Percentiles rank a stretch among this genome's conserved stretches.
Conservation (phyloP, 2,113 vertebrate species). For the Ceyx melanurus region DNA sequence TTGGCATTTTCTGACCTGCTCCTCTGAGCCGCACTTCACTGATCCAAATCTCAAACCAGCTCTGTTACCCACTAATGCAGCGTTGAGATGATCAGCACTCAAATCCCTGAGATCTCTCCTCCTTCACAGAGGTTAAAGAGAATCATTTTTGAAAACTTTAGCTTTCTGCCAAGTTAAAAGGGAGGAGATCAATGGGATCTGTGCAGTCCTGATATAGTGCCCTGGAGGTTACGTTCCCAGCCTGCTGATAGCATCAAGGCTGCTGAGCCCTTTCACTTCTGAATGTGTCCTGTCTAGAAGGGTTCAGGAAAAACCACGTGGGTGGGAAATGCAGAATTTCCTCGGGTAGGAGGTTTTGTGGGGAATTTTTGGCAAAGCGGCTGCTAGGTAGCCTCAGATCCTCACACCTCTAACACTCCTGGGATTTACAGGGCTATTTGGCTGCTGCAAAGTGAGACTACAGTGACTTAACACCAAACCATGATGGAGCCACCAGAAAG, state of each 20-base stretch:
- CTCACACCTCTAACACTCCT: not conserved
- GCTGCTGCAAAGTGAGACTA: not conserved
- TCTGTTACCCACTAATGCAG: not conserved
- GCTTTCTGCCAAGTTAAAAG: not conserved
- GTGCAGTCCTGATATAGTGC: not conserved
- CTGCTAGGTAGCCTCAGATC: not conserved
- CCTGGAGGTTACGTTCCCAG: not conserved
- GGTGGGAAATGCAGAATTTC: not conserved
- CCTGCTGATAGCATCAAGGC: not conserved
- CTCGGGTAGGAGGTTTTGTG: not conserved
- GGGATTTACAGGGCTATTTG: not conserved
- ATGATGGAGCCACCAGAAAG: not conserved
- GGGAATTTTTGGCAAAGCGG: not conserved
- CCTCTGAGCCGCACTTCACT: rapidly evolving
- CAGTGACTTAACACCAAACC: not conserved
- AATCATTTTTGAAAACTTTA: not conserved
- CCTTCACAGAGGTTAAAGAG: slow-evolving; percentile 34
- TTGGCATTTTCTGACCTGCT: not conserved
- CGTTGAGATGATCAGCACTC: not conserved
- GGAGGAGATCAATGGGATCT: slow-evolving; percentile 23
- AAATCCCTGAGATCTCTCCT: not conserved
- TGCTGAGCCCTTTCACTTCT: not conserved
- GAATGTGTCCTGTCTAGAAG: not conserved
- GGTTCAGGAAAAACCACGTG: not conserved
- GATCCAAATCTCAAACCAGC: slow-evolving; percentile 14